Base-by-base conservation (phyloP, 2,888 invertebrate species). In the Mystacides longicornis region DNA sequence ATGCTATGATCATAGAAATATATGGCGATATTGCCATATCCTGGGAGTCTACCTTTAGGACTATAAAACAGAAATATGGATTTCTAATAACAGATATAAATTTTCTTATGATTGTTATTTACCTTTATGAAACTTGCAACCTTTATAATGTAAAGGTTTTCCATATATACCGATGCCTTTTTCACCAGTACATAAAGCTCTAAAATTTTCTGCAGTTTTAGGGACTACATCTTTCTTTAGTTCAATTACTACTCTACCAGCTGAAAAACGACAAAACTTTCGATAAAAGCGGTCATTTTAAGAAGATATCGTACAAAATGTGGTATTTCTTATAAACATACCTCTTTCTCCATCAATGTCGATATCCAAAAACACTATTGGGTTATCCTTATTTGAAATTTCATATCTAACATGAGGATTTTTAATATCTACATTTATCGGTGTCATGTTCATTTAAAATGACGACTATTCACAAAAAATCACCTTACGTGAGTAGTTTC, bases 101-200 rank as follows among this genome's bases (percentile, higher is more conserved):
- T n/a, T n/a, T n/a, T n/a, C n/a, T n/a, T n/a, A n/a, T n/a, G n/a
- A n/a, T n/a, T n/a, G n/a, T n/a, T n/a, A n/a, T n/a, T 51, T 69
- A 86, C 86, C 81, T 78, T 81, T 85, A 67, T 93, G 93, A 71
- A 98, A 92, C 54, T 78, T 75, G 9, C 83, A 79, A 50, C 89
- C 90, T 71, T 91, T 91, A 69, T 87, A 97, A 71, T 90, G 89
- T 46, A 98, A 75, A 2, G 85, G 85, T 66, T 86, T 87, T 2
- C 85, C 85, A 63, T 73, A 65, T n/a, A 11, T 27, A 0, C 92
- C 90, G 61, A 81, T 67, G 1, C 94, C 93, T 61, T 80, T 85
- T 71, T 96, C 93, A 2, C 95, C 95, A 0, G 95, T 95, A 68
- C 97, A 97, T 1, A 98, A 72, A 1, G 86, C 85, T 62, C 93